Evolutionary conservation across 1,140 invertebrate species (phyloP), one percentile per base, ranked within the genome.

Genomic region (Heliconius himera): DNA sequence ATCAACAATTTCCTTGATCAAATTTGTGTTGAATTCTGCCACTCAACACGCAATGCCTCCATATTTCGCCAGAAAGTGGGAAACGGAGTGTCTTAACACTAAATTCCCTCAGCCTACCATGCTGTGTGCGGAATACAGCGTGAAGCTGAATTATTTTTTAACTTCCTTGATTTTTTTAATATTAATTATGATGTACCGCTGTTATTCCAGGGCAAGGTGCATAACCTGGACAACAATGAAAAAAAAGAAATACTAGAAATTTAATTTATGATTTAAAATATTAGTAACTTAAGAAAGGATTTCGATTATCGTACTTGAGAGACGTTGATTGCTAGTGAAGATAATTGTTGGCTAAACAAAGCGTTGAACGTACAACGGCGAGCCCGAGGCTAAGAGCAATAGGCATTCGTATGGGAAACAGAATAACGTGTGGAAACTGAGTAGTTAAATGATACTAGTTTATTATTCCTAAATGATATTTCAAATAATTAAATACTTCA

Each of bases 261-360:
- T 66, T 66, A 66, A 29, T 66, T 66, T 66, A 66, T 66, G 9
- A 66, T 66, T 72, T 38, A 41, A 72, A 72, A 38, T 72, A 72
- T 72, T 36, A 72, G 20, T 73, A 77, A 77, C 60, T 60, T 70
- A 56, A 66, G 76, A 70, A 78, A 86, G 78, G 82, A 82, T 87
- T 85, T 85, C 84, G 84, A 86, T 85, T 88, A 88, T 88, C 86
- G 87, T 79, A 82, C 84, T 81, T 83, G 83, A 82, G 75, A 87
- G 85, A 89, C 82, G 84, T 87, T 89, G 87, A 92, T 91, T 91
- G 86, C 89, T 84, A 79, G 86, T 86, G 86, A 88, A 91, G 88
- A 90, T 93, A 91, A 93, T 93, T 92, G 89, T 86, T 90, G 86
- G 89, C 89, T 89, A 92, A 93, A 92, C 91, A 92, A 93, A 92